Conservation (phyloP, 2,888 invertebrate genomes). For the Bibio marci region DNA sequence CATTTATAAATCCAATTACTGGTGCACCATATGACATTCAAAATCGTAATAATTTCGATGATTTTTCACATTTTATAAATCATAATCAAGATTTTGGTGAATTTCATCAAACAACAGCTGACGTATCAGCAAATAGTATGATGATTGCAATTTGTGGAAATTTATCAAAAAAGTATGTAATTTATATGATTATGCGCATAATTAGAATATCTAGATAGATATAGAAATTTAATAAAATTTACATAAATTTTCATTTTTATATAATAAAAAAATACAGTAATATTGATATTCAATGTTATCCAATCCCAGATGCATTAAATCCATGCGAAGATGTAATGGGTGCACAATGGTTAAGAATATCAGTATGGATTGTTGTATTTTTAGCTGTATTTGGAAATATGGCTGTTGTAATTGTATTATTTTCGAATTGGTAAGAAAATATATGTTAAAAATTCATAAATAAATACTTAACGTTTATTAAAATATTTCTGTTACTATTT, state of each 20-base stretch:
- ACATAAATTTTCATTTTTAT: background rate
- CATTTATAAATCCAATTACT: conserved; percentile 9
- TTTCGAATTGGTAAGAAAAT: conserved; percentile 33
- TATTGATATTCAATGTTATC: conserved; percentile 45
- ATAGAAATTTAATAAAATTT: background rate
- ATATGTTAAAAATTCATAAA: background rate
- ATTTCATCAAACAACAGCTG: conserved; percentile 32
- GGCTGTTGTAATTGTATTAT: conserved; percentile 61
- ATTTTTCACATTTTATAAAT: conserved; percentile 4
- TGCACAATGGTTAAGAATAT: conserved; percentile 53
- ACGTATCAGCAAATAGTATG: conserved; percentile 28
- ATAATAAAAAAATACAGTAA: conserved; percentile 16
- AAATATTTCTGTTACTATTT: background rate
- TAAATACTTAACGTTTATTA: background rate
- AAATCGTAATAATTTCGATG: conserved; percentile 6
- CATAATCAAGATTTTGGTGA: conserved; percentile 17
- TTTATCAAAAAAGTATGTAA: conserved; percentile 28
- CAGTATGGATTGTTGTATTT: conserved; percentile 74
- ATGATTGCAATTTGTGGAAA: conserved; percentile 37
- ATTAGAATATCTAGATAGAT: no score
- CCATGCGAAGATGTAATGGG: conserved; percentile 88
- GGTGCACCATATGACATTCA: conserved; percentile 10
- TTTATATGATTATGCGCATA: conserved; percentile 3
- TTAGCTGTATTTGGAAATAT: conserved; percentile 70
- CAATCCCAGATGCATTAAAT: conserved; percentile 63